These are phyloP conservation scores for Planiliza haematocheilus DNA, from an alignment of 2,113 vertebrate species.

Conservation along the genomic window DNA sequence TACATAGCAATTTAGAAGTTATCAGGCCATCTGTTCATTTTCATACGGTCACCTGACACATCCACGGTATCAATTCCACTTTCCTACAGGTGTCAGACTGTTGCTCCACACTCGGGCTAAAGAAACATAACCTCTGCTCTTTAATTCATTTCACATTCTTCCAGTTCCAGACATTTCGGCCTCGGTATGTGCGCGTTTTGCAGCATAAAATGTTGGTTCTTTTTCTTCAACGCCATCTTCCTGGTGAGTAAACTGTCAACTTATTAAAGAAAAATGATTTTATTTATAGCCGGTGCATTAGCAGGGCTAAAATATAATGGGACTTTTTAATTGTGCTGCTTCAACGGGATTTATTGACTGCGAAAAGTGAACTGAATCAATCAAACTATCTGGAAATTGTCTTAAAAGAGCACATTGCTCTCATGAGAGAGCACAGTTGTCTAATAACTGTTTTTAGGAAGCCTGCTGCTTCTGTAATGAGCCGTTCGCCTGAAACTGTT, in stretches of 20 bases:
- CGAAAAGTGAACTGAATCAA: neutral
- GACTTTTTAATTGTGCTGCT: neutral
- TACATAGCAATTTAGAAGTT: conserved; percentile 6
- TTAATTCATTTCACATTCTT: too few species aligned
- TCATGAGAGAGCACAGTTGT: neutral
- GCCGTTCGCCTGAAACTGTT: neutral
- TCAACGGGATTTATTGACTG: neutral
- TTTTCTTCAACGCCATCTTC: conserved; percentile 55
- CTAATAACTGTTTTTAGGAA: neutral
- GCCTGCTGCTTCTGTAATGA: neutral
- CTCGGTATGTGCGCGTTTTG: conserved; percentile 22
- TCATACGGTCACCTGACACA: conserved; percentile 7
- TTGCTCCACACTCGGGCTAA: neutral
- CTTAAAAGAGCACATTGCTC: neutral
- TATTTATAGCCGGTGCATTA: too few species aligned
- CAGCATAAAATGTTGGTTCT: conserved; percentile 43
- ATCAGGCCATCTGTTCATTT: conserved; percentile 35
- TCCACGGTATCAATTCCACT: neutral
- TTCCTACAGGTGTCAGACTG: neutral
- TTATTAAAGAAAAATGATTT: neutral
- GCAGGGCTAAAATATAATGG: too few species aligned
- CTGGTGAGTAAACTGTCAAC: conserved; percentile 49
- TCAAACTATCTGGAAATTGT: neutral
- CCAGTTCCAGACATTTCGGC: too few species aligned
- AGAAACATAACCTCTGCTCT: too few species aligned